Percentiles rank a stretch among this genome's conserved stretches.
Conservation (phyloP, 2,797 vertebrate species). For the Neosilurus hyrtlii region DNA sequence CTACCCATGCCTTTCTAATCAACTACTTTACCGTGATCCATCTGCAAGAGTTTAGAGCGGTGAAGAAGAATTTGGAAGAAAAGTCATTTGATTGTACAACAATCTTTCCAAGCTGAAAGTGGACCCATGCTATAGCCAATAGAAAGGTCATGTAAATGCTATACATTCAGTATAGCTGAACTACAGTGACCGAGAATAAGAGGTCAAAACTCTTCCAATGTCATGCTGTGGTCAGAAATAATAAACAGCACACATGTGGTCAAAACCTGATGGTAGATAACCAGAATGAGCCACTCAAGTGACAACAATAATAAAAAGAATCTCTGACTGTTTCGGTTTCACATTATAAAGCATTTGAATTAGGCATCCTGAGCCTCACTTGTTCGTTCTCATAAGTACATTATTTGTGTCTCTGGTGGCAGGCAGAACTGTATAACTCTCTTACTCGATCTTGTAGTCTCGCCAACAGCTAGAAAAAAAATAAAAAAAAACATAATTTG, state of each 20-base stretch:
- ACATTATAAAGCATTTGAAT: background rate
- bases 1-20: background rate
- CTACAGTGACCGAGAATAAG: conserved; percentile 2
- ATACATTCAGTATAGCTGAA: background rate
- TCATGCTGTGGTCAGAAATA: conserved; percentile 42
- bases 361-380: background rate
- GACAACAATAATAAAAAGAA: conserved; percentile 2
- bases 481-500: background rate
- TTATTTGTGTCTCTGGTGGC: background rate
- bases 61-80: background rate
- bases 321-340: background rate
- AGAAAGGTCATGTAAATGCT: background rate
- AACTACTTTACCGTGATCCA: background rate
- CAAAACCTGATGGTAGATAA: conserved; percentile 38
- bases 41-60: background rate
- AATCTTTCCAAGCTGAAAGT: background rate
- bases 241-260: conserved; percentile 62
- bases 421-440: background rate
- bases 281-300: background rate
- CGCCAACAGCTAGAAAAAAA: background rate
- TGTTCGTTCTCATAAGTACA: background rate
- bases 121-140: background rate
- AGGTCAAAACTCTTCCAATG: background rate
- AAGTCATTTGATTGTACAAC: background rate
- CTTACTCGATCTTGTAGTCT: background rate